These are phyloP conservation scores for Tragelaphus imberbis DNA, from an alignment of 2,113 vertebrate species.

Conservation along the genomic window DNA sequence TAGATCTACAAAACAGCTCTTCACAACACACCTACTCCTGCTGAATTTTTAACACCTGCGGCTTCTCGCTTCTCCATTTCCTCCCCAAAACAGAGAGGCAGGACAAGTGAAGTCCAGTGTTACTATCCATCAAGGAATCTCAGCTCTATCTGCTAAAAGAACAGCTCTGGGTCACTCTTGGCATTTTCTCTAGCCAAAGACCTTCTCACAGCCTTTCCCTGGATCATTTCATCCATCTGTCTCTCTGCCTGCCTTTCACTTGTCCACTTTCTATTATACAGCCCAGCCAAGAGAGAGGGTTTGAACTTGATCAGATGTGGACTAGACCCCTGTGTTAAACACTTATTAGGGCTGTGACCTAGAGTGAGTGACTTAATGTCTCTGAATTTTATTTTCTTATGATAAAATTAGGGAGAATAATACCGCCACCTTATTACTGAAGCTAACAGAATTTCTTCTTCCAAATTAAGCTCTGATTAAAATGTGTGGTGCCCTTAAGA, in stretches of 20 bases:
- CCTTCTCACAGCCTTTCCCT: not conserved
- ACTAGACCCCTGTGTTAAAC: not conserved
- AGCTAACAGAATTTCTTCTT: slow-evolving; percentile 28
- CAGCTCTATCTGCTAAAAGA: not conserved
- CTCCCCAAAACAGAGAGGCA: not conserved
- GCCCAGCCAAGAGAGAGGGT: not conserved
- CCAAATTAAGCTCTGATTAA: slow-evolving; percentile 15
- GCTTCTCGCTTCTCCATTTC: not conserved
- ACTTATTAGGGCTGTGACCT: not conserved
- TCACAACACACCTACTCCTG: not conserved
- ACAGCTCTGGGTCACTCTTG: not conserved
- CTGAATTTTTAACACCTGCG: not conserved
- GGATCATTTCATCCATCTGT: not conserved
- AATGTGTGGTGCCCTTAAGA: slow-evolving; percentile 7
- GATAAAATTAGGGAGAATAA: not conserved
- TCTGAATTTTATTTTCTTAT: not conserved
- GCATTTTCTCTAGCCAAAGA: not conserved
- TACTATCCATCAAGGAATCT: not conserved
- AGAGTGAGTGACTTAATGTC: not conserved
- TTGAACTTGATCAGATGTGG: not conserved
- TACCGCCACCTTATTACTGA: not conserved
- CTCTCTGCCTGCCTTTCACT: not conserved
- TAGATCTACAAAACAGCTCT: not conserved
- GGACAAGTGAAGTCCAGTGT: not conserved
- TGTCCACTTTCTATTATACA: not conserved